These are phyloP conservation scores for Brachymystax lenok DNA, from an alignment of 2,797 vertebrate species.

Conservation along the genomic window DNA sequence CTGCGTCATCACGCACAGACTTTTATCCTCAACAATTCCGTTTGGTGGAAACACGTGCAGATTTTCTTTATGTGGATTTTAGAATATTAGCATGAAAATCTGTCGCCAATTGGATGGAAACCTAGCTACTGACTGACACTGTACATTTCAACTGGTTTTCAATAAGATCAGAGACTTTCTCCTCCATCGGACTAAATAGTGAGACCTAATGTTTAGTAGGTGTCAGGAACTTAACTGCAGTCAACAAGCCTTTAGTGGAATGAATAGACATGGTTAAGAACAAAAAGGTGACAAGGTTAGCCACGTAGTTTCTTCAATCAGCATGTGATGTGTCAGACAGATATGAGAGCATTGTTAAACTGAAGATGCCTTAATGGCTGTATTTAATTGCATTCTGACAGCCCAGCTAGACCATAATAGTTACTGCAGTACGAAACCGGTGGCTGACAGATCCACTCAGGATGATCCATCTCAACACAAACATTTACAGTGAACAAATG, in stretches of 20 bases:
- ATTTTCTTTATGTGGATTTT: too few species aligned
- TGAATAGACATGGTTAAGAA: not conserved
- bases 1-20: too few species aligned
- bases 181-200: too few species aligned
- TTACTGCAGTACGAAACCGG: not conserved
- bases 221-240: too few species aligned
- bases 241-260: not conserved
- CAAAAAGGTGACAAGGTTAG: not conserved
- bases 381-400: conserved; percentile 10
- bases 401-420: conserved; percentile 10
- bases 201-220: too few species aligned
- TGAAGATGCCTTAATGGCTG: not conserved
- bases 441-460: not conserved
- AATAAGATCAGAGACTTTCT: conserved; percentile 27
- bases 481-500: not conserved
- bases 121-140: too few species aligned
- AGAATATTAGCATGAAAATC: too few species aligned
- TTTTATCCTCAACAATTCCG: too few species aligned
- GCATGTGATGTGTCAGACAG: not conserved
- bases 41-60: too few species aligned
- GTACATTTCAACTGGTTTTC: conserved; percentile 44
- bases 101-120: too few species aligned
- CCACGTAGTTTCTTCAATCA: not conserved
- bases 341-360: not conserved
- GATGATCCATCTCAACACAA: not conserved